Percentiles rank a stretch among this genome's conserved stretches.
These are phyloP conservation scores for Microchirus variegatus DNA, from an alignment of 2,797 vertebrate species.

Conservation along the genomic window DNA sequence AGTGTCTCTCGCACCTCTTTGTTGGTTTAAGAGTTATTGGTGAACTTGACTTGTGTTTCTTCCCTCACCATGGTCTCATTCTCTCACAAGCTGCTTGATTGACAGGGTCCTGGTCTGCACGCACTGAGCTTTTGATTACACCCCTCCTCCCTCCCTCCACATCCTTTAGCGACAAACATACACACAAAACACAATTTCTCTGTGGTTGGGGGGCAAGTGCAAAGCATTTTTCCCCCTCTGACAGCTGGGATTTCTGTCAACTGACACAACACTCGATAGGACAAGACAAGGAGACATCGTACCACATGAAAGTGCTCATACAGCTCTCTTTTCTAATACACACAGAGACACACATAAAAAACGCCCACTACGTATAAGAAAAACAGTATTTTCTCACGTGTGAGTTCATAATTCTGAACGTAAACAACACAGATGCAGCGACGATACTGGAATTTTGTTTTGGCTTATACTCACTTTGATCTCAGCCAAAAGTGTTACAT, in stretches of 20 bases:
- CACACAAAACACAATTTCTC: conserved; percentile 62
- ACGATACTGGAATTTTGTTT: no score
- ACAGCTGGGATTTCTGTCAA: conserved; percentile 77
- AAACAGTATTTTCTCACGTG: no score
- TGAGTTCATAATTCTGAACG: no score
- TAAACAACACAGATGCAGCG: no score
- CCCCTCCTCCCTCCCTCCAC: conserved; percentile 70
- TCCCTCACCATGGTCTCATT: conserved; percentile 66
- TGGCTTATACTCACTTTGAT: no score
- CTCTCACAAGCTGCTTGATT: conserved; percentile 79
- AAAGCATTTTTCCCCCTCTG: conserved; percentile 74
- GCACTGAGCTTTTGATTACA: conserved; percentile 82
- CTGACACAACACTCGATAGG: conserved; percentile 72
- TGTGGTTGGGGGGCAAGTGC: conserved; percentile 74
- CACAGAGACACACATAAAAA: background rate
- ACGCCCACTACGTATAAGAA: no score
- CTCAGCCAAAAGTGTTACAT: no score
- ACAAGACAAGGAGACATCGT: conserved; percentile 62
- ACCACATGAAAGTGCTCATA: conserved; percentile 62
- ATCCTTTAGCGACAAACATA: conserved; percentile 50
- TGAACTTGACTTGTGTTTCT: conserved; percentile 86
- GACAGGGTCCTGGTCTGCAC: conserved; percentile 84
- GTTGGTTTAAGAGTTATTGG: conserved; percentile 68
- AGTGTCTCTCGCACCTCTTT: conserved; percentile 47
- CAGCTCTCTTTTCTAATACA: conserved; percentile 36